Conservation (phyloP, 2,797 vertebrate species). For the Xyrichtys novacula region DNA sequence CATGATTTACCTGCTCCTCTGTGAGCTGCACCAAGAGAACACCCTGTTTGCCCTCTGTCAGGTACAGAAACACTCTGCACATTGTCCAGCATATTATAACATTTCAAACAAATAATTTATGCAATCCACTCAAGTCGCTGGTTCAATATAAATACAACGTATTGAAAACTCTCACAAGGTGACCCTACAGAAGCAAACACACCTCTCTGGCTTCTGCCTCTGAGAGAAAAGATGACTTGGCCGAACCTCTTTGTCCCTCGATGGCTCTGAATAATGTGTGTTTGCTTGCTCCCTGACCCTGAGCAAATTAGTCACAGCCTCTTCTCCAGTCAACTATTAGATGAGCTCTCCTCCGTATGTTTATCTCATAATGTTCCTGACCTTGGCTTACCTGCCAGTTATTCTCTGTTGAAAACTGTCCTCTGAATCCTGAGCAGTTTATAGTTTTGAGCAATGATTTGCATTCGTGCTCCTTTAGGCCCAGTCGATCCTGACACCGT, state of each 20-base stretch:
- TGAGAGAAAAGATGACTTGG: conserved; percentile 74
- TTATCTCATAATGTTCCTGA: conserved; percentile 79
- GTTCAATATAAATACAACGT: conserved; percentile 39
- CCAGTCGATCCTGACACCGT: not conserved
- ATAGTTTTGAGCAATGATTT: conserved; percentile 44
- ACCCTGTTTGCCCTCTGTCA: conserved; percentile 33
- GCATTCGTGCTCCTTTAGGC: conserved; percentile 27
- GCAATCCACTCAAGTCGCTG: conserved; percentile 31
- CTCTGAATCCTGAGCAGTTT: conserved; percentile 57
- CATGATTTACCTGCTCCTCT: not conserved
- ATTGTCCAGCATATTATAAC: conserved; percentile 36
- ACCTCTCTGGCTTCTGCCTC: conserved; percentile 55
- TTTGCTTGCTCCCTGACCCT: conserved; percentile 83
- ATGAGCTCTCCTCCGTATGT: conserved; percentile 75
- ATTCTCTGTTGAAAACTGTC: conserved; percentile 61
- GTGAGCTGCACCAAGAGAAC: conserved; percentile 28
- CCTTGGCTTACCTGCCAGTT: conserved; percentile 73
- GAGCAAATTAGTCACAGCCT: conserved; percentile 82
- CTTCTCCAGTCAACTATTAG: conserved; percentile 70
- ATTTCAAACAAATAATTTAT: conserved; percentile 45
- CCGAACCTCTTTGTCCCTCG: conserved; percentile 72
- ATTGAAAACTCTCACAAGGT: conserved; percentile 72
- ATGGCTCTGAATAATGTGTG: conserved; percentile 83
- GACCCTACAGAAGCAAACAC: conserved; percentile 63
- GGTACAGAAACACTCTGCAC: conserved; percentile 19